Percentiles rank a stretch among this genome's conserved stretches.
Evolutionary conservation across 2,888 invertebrate species (phyloP).

Genomic region (Trichopoda pennipes): DNA sequence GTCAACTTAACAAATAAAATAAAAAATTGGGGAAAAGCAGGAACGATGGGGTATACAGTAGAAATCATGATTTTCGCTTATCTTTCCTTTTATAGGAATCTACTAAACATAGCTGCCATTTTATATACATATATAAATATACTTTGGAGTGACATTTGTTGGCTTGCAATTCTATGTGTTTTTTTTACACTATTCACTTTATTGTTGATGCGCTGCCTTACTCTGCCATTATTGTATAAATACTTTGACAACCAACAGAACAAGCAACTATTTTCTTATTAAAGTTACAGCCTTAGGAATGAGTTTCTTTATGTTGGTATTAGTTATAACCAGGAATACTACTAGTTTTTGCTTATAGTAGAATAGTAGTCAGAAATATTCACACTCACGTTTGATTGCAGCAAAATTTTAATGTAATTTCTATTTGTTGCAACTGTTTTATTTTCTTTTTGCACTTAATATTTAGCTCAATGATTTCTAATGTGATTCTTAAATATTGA

Average conservation of each 20-base stretch:
- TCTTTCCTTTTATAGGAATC: slow-evolving; percentile 30
- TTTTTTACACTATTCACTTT: not conserved
- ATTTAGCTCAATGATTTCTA: slow-evolving; percentile 63
- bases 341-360: not conserved
- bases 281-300: slow-evolving; percentile 61
- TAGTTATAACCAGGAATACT: not conserved
- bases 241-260: slow-evolving; percentile 41
- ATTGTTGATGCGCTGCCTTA: slow-evolving; percentile 18
- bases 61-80: slow-evolving; percentile 41
- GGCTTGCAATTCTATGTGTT: slow-evolving; percentile 11
- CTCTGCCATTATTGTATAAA: slow-evolving; percentile 34
- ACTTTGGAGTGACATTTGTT: slow-evolving; percentile 52
- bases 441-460: slow-evolving; percentile 3
- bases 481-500: slow-evolving; percentile 68
- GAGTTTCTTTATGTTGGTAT: slow-evolving; percentile 17
- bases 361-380: not conserved
- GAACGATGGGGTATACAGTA: slow-evolving; percentile 23
- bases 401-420: slow-evolving; percentile 67
- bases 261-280: slow-evolving; percentile 62
- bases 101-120: slow-evolving; percentile 44
- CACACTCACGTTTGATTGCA: slow-evolving; percentile 53
- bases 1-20: slow-evolving; percentile 39
- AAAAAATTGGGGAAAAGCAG: not conserved
- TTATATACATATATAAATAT: slow-evolving; percentile 6
- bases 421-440: slow-evolving; percentile 62